Conservation (phyloP, 2,797 vertebrate species). For the Acomys russatus region DNA sequence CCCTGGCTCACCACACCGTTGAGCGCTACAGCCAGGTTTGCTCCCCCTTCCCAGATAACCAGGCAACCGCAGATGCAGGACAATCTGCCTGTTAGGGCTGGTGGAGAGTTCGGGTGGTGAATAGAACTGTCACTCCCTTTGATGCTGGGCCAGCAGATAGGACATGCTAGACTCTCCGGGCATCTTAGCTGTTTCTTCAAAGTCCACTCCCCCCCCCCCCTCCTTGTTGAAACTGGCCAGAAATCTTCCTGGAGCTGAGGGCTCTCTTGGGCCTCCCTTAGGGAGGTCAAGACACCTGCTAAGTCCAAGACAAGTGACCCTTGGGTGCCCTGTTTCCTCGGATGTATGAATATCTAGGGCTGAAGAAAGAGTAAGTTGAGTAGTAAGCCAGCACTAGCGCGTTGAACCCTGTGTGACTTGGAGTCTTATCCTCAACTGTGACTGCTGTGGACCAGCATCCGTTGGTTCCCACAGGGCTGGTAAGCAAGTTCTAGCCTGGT, state of each 20-base stretch:
- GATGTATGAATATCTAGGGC: slow-evolving; percentile 68
- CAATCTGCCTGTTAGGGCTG: neutral
- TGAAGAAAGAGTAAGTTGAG: slow-evolving; percentile 68
- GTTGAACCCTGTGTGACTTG: neutral
- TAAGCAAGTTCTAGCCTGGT: neutral
- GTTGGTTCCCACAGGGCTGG: neutral
- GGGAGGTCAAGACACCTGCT: slow-evolving; percentile 46
- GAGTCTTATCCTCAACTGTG: slow-evolving; percentile 4
- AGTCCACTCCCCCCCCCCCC: too few species aligned
- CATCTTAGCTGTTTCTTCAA: neutral
- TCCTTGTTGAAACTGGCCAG: neutral
- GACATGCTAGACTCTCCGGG: neutral
- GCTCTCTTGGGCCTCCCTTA: neutral
- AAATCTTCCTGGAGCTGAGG: neutral
- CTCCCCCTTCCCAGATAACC: neutral
- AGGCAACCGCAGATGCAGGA: neutral
- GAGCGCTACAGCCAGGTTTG: neutral
- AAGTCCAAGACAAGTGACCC: neutral
- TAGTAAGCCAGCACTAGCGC: slow-evolving; percentile 44
- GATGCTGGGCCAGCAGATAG: neutral
- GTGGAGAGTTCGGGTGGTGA: neutral
- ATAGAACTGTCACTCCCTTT: neutral
- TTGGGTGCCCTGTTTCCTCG: slow-evolving; percentile 16
- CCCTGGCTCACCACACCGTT: neutral
- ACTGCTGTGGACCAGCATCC: neutral